Evolutionary conservation across 2,888 invertebrate genomes (phyloP).

Genomic region (Eurytoma californica): DNA sequence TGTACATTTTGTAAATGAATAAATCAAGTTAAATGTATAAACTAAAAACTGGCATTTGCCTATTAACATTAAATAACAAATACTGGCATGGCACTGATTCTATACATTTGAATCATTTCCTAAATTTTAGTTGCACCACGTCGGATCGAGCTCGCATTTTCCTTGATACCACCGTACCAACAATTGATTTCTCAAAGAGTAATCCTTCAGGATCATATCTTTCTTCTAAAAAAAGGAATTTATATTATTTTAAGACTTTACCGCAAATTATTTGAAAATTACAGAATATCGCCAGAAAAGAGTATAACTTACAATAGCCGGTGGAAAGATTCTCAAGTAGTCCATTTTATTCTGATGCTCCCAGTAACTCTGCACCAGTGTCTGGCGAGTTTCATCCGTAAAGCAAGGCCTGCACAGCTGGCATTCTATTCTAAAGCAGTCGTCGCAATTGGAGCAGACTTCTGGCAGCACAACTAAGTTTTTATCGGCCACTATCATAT

Average conservation of each 20-base stretch:
- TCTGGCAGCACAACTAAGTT: conserved; percentile 87
- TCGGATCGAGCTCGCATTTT: conserved; percentile 87
- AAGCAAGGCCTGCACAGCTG: conserved; percentile 88
- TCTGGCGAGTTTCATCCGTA: conserved; percentile 77
- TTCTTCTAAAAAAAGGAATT: conserved; percentile 67
- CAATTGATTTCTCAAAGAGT: conserved; percentile 83
- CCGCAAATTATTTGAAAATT: not conserved
- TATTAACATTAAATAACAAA: conserved; percentile 4
- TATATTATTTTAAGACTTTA: not conserved
- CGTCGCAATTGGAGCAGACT: conserved; percentile 80
- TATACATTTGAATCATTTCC: not conserved
- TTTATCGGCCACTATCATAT: conserved; percentile 85
- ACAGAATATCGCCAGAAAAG: too few species aligned
- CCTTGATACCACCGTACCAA: conserved; percentile 91
- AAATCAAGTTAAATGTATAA: conserved; percentile 47
- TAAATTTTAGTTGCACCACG: conserved; percentile 81
- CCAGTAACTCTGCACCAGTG: conserved; percentile 82
- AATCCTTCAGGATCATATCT: conserved; percentile 75
- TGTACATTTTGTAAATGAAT: conserved; percentile 57
- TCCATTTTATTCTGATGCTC: conserved; percentile 89
- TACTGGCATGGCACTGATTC: conserved; percentile 38
- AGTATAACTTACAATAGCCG: conserved; percentile 77
- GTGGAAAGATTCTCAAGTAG: conserved; percentile 89
- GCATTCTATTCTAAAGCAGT: conserved; percentile 83
- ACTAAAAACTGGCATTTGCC: not conserved